Conservation (phyloP, 2,797 vertebrate genomes). For the Atherinosoma microstoma region DNA sequence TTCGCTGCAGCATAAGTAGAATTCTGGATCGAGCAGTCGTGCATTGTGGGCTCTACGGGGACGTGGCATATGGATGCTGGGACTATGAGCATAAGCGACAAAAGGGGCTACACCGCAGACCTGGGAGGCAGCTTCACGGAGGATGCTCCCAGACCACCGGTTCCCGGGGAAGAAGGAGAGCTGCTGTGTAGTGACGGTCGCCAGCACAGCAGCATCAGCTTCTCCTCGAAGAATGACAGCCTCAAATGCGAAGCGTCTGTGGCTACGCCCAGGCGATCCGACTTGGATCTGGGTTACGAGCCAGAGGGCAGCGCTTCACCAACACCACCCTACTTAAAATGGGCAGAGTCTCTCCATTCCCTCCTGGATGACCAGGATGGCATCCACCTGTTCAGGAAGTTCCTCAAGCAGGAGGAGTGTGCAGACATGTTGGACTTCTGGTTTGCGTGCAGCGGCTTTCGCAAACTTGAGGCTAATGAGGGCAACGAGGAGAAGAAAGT, state of each 20-base stretch:
- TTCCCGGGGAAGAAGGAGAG: conserved; percentile 96
- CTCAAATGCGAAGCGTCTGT: conserved; percentile 90
- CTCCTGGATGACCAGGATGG: conserved; percentile 97
- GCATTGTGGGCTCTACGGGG: conserved; percentile 76
- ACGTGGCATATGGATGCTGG: conserved; percentile 80
- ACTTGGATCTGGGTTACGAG: conserved; percentile 97
- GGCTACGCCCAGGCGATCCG: conserved; percentile 92
- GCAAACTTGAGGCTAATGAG: conserved; percentile 89
- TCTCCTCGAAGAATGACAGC: conserved; percentile 85
- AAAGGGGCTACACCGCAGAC: conserved; percentile 89
- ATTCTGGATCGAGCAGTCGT: conserved; percentile 79
- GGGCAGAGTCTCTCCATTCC: conserved; percentile 97
- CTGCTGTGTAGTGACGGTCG: conserved; percentile 88
- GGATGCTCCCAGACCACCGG: conserved; percentile 96
- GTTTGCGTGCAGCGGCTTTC: conserved; percentile 98
- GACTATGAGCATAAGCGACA: conserved; percentile 93
- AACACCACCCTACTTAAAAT: conserved; percentile 96
- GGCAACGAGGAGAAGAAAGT: conserved; percentile 94
- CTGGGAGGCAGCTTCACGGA: conserved; percentile 95
- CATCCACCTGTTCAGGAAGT: conserved; percentile 94
- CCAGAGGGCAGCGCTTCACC: conserved; percentile 97
- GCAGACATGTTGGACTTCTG: conserved; percentile 97
- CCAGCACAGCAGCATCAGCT: conserved; percentile 83
- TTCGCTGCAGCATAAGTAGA: conserved; percentile 76
- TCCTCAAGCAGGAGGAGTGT: conserved; percentile 94